These are phyloP conservation scores for Gnathonemus longibarbis DNA, from an alignment of 2,113 vertebrate species.

Conservation along the genomic window DNA sequence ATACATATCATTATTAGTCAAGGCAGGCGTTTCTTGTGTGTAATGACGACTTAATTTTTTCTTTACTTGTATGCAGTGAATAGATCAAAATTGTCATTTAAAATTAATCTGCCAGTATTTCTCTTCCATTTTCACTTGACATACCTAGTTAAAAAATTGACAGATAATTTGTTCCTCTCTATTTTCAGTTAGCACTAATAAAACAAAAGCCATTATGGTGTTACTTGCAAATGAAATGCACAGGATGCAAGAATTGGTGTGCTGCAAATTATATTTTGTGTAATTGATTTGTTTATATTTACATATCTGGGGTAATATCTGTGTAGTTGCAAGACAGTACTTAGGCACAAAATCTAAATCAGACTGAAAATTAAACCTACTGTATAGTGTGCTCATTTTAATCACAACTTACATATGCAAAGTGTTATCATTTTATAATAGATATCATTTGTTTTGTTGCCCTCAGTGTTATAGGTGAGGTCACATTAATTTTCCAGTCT, in stretches of 20 bases:
- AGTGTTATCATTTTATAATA: conserved; percentile 12
- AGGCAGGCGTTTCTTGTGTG: conserved; percentile 23
- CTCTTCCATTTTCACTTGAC: conserved; percentile 35
- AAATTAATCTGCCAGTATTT: conserved; percentile 38
- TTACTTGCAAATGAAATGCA: conserved; percentile 28
- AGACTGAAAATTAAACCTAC: neutral
- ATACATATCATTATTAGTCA: conserved; percentile 39
- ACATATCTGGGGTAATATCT: neutral
- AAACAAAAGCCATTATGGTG: conserved; percentile 35
- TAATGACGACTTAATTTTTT: conserved; percentile 19
- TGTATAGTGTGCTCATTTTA: neutral
- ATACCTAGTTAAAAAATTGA: conserved; percentile 30
- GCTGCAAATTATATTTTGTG: conserved; percentile 7
- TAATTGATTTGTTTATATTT: conserved; percentile 18
- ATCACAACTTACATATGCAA: neutral
- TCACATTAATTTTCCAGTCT: conserved; percentile 15
- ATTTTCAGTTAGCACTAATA: conserved; percentile 19
- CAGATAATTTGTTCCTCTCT: conserved; percentile 31
- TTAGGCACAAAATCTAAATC: neutral
- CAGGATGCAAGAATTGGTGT: conserved; percentile 7
- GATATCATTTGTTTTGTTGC: neutral
- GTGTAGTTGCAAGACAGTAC: neutral
- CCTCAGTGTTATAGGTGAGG: conserved; percentile 24
- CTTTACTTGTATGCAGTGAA: conserved; percentile 26
- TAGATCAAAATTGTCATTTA: conserved; percentile 31